Evolutionary conservation across 2,797 vertebrate genomes (phyloP), one percentile per base, ranked within the genome.

Genomic region (Danio albolineatus): DNA sequence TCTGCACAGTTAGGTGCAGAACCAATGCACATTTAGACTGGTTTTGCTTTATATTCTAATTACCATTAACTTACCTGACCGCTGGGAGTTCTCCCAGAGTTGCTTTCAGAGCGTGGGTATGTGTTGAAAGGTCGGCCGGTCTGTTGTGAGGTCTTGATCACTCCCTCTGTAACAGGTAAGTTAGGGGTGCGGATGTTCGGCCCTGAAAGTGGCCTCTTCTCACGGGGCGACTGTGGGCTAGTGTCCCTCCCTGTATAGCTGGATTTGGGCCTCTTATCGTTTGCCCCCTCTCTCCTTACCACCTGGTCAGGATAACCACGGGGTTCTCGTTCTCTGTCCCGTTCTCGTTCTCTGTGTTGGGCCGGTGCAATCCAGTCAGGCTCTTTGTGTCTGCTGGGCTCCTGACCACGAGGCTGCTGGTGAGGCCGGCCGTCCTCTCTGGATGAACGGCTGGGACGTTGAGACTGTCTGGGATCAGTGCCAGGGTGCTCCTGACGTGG

Each of bases 171-270:
- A 10, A 93, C 75, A 0, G 95, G 94, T 73, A 95, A 90, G 79
- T 94, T 93, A 0, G 96, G 95, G 10, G 92, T 95, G 51, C 92
- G 88, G 84, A 97, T 96, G 78, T 95, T 96, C 59, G 96, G 96
- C 17, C 97, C 97, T 0, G 96, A 97, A 10, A 96, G 95, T 0
- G 96, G 96, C 77, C 96, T 94, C 85, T 98, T 98, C 82, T 98
- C 96, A 46, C 94, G 89, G 19, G 95, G 94, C 60, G 95, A 92
- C 83, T 95, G 95, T 4, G 94, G 93, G 41, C 94, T 93, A 80
- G 89, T 87, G 1, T 89, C 91, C 13, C 88, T 87, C 0, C 88
- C 86, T 4, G 92, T 80, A 77, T 95, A 96, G 54, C 95, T 93
- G 43, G 96, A 95, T 86, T 96, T 96, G 41, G 96, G 96, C 83